Evolutionary conservation across 2,113 vertebrate species (phyloP), one percentile per base, ranked within the genome.

Genomic region (Xenotilapia caudafasciata): DNA sequence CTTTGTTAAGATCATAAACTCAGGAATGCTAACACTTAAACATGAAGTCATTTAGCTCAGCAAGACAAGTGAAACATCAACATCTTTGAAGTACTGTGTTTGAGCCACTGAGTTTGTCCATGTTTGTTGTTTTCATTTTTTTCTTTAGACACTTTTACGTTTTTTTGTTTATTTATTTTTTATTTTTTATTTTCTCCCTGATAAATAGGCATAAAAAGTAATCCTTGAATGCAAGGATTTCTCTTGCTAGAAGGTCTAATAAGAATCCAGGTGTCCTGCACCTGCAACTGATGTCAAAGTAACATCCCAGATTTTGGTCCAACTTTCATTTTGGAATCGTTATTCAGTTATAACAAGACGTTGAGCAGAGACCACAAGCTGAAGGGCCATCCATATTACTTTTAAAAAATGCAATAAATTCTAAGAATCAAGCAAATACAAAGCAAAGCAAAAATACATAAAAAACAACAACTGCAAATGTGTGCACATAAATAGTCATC

Each of bases 101-200:
- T 62, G 17, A 62, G 58, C 28, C 2, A 33, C 58, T 3, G 58
- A 6, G 56, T 33, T 33, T 31, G 28, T 62, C 2, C 28, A 7
- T 0, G 58, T 62, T 62, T 60, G 58, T 62, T 62, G 17, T 62
- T 62, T 35, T 62, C 4, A n/a, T 35, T 35, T 35, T 62, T 33
- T 33, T 10, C 28, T 0, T 33, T 1, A 11, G 28, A 33, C 9
- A 11, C 15, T 0, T 60, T 19, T 19, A 4, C 2, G 0, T 62
- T 33, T 0, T 31, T 2, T 60, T 31, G 26, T 9, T 60, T 31
- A 31, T 60, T 31, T 60, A 4, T 62, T 62, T 33, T n/a, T n/a
- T n/a, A n/a, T n/a, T n/a, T 33, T 56, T 28, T 56, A 15, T 9
- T 33, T 62, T 7, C 17, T 35, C 17, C 11, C 1, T 62, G 17